phyloP scores from a whole-genome alignment of 2,888 invertebrate genomes.

The Rhopalosiphum nymphaeae region DNA sequence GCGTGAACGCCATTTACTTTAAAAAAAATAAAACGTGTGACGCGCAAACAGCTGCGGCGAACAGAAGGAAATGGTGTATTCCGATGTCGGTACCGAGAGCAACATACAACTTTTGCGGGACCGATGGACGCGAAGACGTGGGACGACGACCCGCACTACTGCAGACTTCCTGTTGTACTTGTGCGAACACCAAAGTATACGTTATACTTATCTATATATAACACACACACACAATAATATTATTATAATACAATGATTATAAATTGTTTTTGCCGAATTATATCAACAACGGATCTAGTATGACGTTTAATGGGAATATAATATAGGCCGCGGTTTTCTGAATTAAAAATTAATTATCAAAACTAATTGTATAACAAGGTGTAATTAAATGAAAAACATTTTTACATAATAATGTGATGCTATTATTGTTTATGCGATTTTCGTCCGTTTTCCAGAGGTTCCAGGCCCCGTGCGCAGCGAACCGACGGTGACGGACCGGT shows the following conservation, averaged over 20 bases:
- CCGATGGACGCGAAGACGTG: slow-evolving; percentile 70
- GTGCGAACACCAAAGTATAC: slow-evolving; percentile 72
- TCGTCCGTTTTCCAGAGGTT: slow-evolving; percentile 75
- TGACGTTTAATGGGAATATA: neutral
- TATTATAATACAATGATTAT: neutral
- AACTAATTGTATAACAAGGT: too few relatives aligned
- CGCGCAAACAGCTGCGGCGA: neutral
- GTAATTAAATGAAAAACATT: too few relatives aligned
- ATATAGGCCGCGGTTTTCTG: neutral
- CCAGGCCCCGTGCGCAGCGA: slow-evolving; percentile 84
- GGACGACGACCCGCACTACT: slow-evolving; percentile 68
- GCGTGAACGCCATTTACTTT: neutral
- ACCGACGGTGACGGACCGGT: slow-evolving; percentile 84
- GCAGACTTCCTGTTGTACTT: slow-evolving; percentile 72
- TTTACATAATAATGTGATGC: neutral
- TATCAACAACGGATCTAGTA: neutral
- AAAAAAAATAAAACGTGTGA: too few relatives aligned
- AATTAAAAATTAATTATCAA: neutral
- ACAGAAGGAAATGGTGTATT: slow-evolving; percentile 44
- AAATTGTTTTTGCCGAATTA: neutral
- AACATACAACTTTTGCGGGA: slow-evolving; percentile 69
- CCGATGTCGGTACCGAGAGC: slow-evolving; percentile 54
- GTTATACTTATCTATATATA: neutral
- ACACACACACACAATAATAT: neutral
- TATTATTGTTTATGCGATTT: neutral